These are phyloP conservation scores for Drosophila demipolita DNA, from an alignment of 2,888 invertebrate species.

Conservation along the genomic window DNA sequence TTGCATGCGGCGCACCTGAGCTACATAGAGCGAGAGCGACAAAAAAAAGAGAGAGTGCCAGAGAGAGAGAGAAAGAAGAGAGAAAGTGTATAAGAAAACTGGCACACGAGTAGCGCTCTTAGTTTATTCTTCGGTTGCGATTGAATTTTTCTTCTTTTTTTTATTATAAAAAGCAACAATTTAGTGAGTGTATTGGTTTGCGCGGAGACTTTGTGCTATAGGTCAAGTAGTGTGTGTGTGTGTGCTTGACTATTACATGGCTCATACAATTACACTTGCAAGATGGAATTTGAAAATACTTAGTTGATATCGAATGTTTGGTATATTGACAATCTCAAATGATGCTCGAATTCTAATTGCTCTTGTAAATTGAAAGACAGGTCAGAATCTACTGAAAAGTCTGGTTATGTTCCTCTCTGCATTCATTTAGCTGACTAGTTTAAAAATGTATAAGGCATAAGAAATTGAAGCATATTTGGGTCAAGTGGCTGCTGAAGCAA, in stretches of 20 bases:
- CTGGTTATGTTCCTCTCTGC: not conserved
- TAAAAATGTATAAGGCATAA: constrained; percentile 18
- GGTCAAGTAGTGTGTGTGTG: constrained; percentile 7
- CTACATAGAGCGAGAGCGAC: not conserved
- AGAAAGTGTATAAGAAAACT: constrained; percentile 22
- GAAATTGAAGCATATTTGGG: constrained; percentile 56
- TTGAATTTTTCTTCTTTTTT: constrained; percentile 38
- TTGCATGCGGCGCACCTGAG: constrained; percentile 48
- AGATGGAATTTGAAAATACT: constrained; percentile 32
- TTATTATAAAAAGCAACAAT: constrained; percentile 68
- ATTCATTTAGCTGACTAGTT: not conserved
- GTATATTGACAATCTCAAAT: not conserved
- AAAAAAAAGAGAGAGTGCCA: not conserved
- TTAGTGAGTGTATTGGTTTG: constrained; percentile 22
- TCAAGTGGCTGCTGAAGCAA: constrained; percentile 59
- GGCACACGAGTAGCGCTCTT: constrained; percentile 34
- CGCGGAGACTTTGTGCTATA: not conserved
- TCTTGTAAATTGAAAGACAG: not conserved
- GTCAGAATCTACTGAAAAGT: not conserved
- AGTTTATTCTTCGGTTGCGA: constrained; percentile 59
- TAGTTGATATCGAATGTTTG: constrained; percentile 29
- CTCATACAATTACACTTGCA: constrained; percentile 41
- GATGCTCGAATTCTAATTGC: constrained; percentile 9
- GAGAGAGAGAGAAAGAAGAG: constrained; percentile 6
- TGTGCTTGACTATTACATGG: constrained; percentile 29